Evolutionary conservation across 64 coral and sea anemone genomes (phyloP).

Genomic region (Porites lutea): DNA sequence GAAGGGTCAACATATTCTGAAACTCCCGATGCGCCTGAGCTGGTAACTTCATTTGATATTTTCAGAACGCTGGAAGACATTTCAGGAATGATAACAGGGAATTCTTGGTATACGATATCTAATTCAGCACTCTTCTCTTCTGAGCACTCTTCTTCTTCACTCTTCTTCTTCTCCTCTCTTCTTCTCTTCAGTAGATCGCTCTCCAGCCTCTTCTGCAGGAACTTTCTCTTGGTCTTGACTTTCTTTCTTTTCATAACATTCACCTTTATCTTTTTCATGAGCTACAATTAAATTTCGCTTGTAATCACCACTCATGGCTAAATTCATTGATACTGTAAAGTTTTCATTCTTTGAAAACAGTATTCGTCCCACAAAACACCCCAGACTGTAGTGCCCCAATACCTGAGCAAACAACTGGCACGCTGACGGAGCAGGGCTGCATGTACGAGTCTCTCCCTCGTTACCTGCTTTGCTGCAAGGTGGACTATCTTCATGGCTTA

Average conservation of each 20-base stretch:
- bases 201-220: not conserved
- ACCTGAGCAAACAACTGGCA: constrained; percentile 63
- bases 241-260: constrained; percentile 2
- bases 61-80: not conserved
- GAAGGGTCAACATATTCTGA: not conserved
- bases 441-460: constrained; percentile 4
- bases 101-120: not conserved
- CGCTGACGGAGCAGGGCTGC: constrained; percentile 6
- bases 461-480: not conserved
- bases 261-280: not conserved
- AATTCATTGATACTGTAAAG: constrained; percentile 13
- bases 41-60: not conserved
- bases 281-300: not conserved
- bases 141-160: too few species aligned
- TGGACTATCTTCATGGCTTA: constrained; percentile 6
- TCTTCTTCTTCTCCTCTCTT: too few species aligned
- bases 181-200: not conserved
- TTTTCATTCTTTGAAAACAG: constrained; percentile 37
- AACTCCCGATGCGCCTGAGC: not conserved
- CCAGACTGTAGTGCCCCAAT: constrained; percentile 59
- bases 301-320: not conserved
- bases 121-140: not conserved
- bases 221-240: not conserved
- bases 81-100: not conserved
- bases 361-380: constrained; percentile 38